These are phyloP conservation scores for Apamea sordens DNA, from an alignment of 2,888 invertebrate species.

Conservation along the genomic window DNA sequence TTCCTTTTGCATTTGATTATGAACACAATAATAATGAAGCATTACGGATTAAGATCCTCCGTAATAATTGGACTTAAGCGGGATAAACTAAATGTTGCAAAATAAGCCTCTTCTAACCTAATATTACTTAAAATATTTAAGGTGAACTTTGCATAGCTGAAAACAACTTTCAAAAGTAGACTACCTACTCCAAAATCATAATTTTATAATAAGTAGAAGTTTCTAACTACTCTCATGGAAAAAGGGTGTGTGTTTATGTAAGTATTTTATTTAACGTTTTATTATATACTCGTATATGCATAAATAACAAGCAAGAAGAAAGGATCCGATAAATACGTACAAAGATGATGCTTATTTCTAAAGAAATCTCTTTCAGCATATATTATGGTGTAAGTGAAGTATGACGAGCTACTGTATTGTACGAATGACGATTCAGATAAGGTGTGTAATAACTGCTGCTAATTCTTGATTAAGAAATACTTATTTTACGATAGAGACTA, in stretches of 20 bases:
- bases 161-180: neutral
- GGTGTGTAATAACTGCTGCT: conserved; percentile 4
- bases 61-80: neutral
- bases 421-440: conserved; percentile 10
- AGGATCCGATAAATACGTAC: neutral
- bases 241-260: neutral
- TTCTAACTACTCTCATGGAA: neutral
- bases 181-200: neutral
- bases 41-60: neutral
- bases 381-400: neutral
- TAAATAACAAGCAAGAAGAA: neutral
- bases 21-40: neutral
- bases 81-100: neutral
- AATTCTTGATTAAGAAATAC: conserved; percentile 17
- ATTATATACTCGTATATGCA: too few species aligned
- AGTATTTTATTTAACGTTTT: neutral
- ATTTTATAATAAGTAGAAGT: neutral
- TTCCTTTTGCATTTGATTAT: neutral
- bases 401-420: neutral
- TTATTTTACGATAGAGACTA: neutral
- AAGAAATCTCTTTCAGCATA: neutral
- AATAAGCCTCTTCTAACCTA: neutral
- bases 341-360: neutral
- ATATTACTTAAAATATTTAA: neutral
- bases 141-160: neutral